Base-by-base conservation (phyloP, 2,888 invertebrate species). In the Anthophora plumipes region DNA sequence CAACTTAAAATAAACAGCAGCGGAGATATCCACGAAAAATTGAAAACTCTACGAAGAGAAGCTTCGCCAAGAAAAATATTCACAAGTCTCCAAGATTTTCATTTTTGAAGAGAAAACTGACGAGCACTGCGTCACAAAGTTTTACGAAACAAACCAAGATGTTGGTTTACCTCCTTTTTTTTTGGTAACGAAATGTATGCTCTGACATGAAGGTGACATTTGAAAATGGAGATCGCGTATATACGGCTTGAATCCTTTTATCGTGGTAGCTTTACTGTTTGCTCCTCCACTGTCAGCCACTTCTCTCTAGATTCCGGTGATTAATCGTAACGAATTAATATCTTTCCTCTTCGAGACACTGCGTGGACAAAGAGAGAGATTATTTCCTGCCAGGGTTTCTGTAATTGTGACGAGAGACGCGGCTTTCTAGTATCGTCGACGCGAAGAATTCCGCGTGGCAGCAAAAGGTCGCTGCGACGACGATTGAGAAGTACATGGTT, bases 241-340 rank as follows among this genome's bases (percentile, higher is more conserved):
- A n/a, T 68, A 66, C 59, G 73, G 17, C 70, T n/a, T 70, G 84
- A 83, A 84, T 84, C 87, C 85, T 80, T 78, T 68, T 74, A 74
- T 85, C 83, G 83, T 87, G 82, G 8, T 22, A 22, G 31, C 4
- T 7, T 17, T 17, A 55, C 14, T 17, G 14, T 41, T 22, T 4
- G 4, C 22, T 9, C 2, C 25, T 11, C 0, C 0, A 22, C 31
- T 25, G 55, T 37, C 55, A 20, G 55, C 66, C 22, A 43, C 66
- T 67, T 60, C 61, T 72, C 63, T 12, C 63, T 12, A 52, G 72
- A 64, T 66, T 59, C 61, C 43, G 25, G 14, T 78, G 77, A 86
- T 83, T 82, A 87, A 87, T 86, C 73, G 75, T n/a, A 54, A 63
- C 80, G 80, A 86, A 87, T 84, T 86, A 83, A 75, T 82, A 84